Conservation (phyloP, 2,113 vertebrate species). For the Pangasianodon hypophthalmus region DNA sequence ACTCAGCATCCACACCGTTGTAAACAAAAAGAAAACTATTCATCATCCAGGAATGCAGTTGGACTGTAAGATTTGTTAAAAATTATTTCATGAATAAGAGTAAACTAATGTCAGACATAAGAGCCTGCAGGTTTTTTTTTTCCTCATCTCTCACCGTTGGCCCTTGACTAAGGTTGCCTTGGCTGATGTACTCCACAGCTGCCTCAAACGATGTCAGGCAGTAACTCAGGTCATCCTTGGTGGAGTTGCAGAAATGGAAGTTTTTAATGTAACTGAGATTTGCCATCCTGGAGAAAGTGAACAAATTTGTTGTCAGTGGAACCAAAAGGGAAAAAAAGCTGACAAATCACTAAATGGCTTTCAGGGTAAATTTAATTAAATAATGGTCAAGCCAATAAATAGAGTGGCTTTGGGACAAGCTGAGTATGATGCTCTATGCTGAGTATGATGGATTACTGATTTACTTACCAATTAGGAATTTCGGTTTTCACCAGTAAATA, state of each 20-base stretch:
- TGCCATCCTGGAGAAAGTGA: slow-evolving; percentile 83
- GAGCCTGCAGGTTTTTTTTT: not conserved
- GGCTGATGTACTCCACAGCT: slow-evolving; percentile 87
- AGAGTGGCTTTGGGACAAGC: not conserved
- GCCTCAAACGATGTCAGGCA: slow-evolving; percentile 94
- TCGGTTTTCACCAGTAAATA: slow-evolving; percentile 96
- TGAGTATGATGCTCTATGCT: not conserved
- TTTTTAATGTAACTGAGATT: slow-evolving; percentile 97
- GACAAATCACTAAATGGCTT: not conserved
- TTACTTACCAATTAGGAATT: slow-evolving; percentile 92
- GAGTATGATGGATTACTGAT: not conserved
- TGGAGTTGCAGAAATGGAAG: slow-evolving; percentile 89
- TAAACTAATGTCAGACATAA: not conserved
- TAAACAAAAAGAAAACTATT: not conserved
- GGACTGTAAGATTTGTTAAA: not conserved
- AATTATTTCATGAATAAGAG: not conserved
- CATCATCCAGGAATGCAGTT: not conserved
- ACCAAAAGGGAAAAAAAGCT: not conserved
- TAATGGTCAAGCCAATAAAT: not conserved
- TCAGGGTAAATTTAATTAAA: not conserved
- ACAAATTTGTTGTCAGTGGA: not conserved
- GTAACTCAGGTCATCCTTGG: slow-evolving; percentile 93
- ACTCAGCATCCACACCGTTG: not conserved
- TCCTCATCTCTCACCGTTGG: slow-evolving; percentile 64
- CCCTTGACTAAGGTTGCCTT: slow-evolving; percentile 81